Conservation (phyloP, 2,113 vertebrate species). For the Salvelinus namaycush region DNA sequence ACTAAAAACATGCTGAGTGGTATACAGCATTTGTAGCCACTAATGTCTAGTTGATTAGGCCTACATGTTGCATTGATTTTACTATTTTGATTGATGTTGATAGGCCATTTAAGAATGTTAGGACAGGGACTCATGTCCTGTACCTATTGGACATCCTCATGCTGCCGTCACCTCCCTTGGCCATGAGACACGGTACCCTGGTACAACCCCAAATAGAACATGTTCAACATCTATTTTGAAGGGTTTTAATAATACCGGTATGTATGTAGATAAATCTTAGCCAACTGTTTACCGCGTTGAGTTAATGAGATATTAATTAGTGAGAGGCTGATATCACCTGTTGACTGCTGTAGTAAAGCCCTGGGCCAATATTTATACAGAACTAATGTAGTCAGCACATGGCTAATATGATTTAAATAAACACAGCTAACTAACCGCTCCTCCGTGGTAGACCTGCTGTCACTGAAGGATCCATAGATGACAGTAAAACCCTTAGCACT, state of each 20-base stretch:
- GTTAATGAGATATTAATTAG: constrained; percentile 57
- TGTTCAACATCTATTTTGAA: no score
- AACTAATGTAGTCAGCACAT: constrained; percentile 51
- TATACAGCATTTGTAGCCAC: no score
- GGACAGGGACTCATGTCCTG: no score
- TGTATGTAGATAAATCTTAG: neutral
- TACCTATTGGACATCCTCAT: no score
- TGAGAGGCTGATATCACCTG: constrained; percentile 34
- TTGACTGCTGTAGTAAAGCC: constrained; percentile 12
- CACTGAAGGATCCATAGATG: constrained; percentile 37
- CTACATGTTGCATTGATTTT: no score
- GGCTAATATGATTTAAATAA: constrained; percentile 45
- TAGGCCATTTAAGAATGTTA: no score
- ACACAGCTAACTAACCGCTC: constrained; percentile 27
- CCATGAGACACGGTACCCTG: no score
- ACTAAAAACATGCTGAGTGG: no score
- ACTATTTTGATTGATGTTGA: no score
- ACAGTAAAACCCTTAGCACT: neutral
- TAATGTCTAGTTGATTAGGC: no score
- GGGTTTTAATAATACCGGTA: neutral
- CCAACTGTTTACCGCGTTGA: constrained; percentile 32
- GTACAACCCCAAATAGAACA: no score
- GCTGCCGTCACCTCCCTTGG: no score
- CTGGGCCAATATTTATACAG: constrained; percentile 54
- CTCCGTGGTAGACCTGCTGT: constrained; percentile 33